These are phyloP conservation scores for Athalia rosae DNA, from an alignment of 2,888 invertebrate species.

Conservation along the genomic window DNA sequence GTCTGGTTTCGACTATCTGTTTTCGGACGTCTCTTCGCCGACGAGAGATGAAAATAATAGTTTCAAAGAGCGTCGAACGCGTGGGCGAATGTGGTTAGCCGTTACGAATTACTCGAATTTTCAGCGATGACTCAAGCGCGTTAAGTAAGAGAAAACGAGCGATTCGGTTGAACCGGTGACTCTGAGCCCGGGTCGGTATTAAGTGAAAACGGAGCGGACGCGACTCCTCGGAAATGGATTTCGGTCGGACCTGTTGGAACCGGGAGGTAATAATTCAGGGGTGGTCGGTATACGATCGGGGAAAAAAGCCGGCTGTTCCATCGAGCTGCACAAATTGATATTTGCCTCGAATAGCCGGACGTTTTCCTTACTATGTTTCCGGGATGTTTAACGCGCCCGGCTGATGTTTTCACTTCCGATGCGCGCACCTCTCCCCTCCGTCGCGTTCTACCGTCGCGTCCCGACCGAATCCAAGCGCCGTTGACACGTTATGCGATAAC, in stretches of 20 bases:
- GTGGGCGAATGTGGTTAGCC: constrained; percentile 11
- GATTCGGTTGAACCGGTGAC: constrained; percentile 30
- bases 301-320: constrained; percentile 34
- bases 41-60: too few species aligned
- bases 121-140: constrained; percentile 30
- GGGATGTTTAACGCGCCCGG: not conserved
- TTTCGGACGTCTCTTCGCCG: too few species aligned
- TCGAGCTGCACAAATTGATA: constrained; percentile 29
- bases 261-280: constrained; percentile 40
- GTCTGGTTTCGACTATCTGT: too few species aligned
- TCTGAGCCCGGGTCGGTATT: constrained; percentile 36
- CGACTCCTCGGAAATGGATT: constrained; percentile 33
- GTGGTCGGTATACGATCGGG: not conserved
- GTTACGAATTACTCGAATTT: constrained; percentile 7
- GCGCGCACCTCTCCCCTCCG: not conserved
- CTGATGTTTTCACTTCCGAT: not conserved
- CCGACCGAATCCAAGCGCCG: too few species aligned
- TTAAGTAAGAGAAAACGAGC: constrained; percentile 33
- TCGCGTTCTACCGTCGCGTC: too few species aligned
- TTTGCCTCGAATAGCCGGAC: constrained; percentile 10
- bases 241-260: constrained; percentile 30
- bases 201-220: constrained; percentile 43
- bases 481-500: too few species aligned
- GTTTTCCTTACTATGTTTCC: not conserved
- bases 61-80: too few species aligned